These are phyloP conservation scores for Agonopterix arenella DNA, from an alignment of 2,888 invertebrate species.

Conservation along the genomic window DNA sequence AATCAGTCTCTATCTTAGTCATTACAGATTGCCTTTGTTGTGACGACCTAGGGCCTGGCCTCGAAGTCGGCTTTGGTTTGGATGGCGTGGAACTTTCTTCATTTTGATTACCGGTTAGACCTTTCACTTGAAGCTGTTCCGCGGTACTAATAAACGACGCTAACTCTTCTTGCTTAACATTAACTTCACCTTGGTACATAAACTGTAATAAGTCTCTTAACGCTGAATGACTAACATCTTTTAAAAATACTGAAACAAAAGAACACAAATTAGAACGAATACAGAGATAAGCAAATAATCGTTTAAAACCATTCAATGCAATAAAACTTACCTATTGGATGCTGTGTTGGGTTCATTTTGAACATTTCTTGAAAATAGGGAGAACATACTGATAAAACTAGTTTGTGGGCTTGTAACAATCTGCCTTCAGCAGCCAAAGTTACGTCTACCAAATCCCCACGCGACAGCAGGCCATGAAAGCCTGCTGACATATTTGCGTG, in stretches of 20 bases:
- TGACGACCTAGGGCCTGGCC: conserved; percentile 81
- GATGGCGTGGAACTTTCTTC: conserved; percentile 76
- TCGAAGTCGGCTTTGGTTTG: conserved; percentile 75
- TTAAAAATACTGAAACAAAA: conserved; percentile 79
- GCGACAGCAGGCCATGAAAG: conserved; percentile 82
- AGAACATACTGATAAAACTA: conserved; percentile 84
- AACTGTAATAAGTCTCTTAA: conserved; percentile 83
- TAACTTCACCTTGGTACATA: conserved; percentile 84
- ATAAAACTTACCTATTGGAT: conserved; percentile 78
- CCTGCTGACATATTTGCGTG: conserved; percentile 84
- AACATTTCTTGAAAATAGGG: conserved; percentile 85
- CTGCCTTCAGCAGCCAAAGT: conserved; percentile 84
- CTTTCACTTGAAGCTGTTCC: conserved; percentile 84
- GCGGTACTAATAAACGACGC: conserved; percentile 84
- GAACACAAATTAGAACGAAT: conserved; percentile 1
- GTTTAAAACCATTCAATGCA: conserved; percentile 1
- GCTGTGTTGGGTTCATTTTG: conserved; percentile 82
- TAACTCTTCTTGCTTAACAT: conserved; percentile 84
- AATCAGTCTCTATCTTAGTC: conserved; percentile 79
- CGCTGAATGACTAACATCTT: conserved; percentile 83
- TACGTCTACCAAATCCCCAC: conserved; percentile 83
- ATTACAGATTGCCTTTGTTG: conserved; percentile 79
- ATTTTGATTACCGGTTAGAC: conserved; percentile 81
- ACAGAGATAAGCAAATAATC: not conserved
- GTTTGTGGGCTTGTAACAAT: conserved; percentile 82